phyloP scores from a whole-genome alignment of 2,888 invertebrate genomes.

The Cyrtodaria siliqua region DNA sequence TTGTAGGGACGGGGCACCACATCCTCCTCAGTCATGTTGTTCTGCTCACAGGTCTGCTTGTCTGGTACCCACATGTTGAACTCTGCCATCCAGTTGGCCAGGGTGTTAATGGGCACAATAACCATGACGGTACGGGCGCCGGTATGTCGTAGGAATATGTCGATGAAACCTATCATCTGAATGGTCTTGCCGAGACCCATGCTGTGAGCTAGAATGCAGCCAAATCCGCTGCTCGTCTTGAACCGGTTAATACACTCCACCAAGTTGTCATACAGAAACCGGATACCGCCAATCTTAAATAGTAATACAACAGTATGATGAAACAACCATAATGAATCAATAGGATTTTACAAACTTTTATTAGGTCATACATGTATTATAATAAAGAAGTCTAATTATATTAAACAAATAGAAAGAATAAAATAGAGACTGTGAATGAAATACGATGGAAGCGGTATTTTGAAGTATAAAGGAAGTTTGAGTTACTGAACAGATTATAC shows the following conservation, averaged over 20 bases:
- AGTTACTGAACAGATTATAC: no score
- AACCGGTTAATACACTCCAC: conserved; percentile 97
- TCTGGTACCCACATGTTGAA: conserved; percentile 98
- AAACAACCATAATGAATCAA: no score
- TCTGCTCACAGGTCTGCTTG: conserved; percentile 63
- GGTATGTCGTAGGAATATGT: conserved; percentile 97
- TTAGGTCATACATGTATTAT: no score
- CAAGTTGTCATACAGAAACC: conserved; percentile 98
- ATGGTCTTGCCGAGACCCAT: conserved; percentile 99
- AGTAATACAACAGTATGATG: no score
- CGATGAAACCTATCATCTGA: conserved; percentile 96
- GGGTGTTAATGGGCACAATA: conserved; percentile 99
- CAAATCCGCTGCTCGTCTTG: conserved; percentile 95
- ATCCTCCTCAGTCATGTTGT: conserved; percentile 88
- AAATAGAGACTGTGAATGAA: no score
- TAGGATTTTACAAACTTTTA: no score
- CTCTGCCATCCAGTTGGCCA: conserved; percentile 99
- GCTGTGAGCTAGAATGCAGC: conserved; percentile 99
- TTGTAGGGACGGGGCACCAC: conserved; percentile 93
- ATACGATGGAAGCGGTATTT: no score
- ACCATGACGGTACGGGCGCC: conserved; percentile 95
- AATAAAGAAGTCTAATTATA: no score
- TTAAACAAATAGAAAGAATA: no score
- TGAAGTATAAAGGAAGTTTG: no score
- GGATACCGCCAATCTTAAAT: conserved; percentile 94